These are phyloP conservation scores for Anodontia alba DNA, from an alignment of 2,888 invertebrate genomes.

Conservation along the genomic window DNA sequence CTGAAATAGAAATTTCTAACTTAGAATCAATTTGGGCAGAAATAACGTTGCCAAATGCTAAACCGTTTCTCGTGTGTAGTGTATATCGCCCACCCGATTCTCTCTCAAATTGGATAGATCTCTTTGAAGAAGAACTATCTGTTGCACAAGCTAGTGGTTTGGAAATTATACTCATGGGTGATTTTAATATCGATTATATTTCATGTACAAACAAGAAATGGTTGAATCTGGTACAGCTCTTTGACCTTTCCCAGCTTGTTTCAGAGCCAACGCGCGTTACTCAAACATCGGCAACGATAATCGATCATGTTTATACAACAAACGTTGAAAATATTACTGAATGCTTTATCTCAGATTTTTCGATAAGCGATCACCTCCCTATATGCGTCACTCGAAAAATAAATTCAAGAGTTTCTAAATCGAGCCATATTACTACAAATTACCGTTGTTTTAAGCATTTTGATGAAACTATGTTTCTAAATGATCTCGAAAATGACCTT, in stretches of 20 bases:
- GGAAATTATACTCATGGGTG: conserved; percentile 17
- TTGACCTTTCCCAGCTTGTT: conserved; percentile 16
- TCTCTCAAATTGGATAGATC: neutral
- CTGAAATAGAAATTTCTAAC: neutral
- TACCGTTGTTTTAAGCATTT: neutral
- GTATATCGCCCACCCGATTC: conserved; percentile 16
- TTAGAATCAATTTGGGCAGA: conserved; percentile 17
- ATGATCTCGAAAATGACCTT: neutral
- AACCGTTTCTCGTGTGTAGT: conserved; percentile 9
- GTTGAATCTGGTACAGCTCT: neutral
- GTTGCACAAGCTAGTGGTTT: neutral
- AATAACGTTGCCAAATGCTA: neutral
- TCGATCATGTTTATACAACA: conserved; percentile 2
- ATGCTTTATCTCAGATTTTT: neutral
- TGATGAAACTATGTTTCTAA: neutral
- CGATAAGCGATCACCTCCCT: neutral
- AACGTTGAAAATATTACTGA: neutral
- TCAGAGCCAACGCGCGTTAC: conserved; percentile 14
- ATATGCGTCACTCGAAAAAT: neutral
- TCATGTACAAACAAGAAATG: conserved; percentile 12
- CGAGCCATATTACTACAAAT: neutral
- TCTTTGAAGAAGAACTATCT: conserved; percentile 10
- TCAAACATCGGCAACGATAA: neutral
- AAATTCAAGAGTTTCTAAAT: neutral
- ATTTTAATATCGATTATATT: conserved; percentile 12